phyloP scores from a whole-genome alignment of 2,797 vertebrate genomes.

The Phrynocephalus forsythii region DNA sequence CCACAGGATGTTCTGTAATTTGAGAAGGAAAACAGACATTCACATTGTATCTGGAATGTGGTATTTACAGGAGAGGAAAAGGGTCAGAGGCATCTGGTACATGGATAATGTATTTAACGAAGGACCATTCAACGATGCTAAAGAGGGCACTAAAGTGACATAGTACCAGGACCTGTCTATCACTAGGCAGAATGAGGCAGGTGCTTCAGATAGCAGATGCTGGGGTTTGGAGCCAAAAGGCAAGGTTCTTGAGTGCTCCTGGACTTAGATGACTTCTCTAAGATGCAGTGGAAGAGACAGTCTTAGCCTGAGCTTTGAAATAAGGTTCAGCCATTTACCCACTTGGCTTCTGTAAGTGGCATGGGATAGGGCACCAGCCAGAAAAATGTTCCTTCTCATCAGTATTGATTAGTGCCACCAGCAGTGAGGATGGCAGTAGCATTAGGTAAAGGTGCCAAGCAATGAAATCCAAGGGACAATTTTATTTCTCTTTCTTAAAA shows the following conservation, averaged over 20 bases:
- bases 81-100: neutral
- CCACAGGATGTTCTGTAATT: neutral
- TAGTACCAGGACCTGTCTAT: neutral
- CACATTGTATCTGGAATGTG: neutral
- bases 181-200: neutral
- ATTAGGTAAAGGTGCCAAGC: neutral
- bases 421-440: neutral
- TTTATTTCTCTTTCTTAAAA: neutral
- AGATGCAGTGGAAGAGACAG: neutral
- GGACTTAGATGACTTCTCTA: neutral
- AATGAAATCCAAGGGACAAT: neutral
- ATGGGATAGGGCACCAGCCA: neutral
- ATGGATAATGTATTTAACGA: neutral
- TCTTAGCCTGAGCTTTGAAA: neutral
- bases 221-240: no score
- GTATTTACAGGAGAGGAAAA: neutral
- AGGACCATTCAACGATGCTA: neutral
- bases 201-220: no score
- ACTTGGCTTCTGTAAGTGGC: neutral
- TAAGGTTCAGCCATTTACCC: neutral
- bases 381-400: neutral
- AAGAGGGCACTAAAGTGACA: neutral
- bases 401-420: neutral
- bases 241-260: no score
- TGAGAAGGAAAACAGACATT: conserved; percentile 14